Evolutionary conservation across 2,888 invertebrate species (phyloP).

Genomic region (Parelbella ahira): DNA sequence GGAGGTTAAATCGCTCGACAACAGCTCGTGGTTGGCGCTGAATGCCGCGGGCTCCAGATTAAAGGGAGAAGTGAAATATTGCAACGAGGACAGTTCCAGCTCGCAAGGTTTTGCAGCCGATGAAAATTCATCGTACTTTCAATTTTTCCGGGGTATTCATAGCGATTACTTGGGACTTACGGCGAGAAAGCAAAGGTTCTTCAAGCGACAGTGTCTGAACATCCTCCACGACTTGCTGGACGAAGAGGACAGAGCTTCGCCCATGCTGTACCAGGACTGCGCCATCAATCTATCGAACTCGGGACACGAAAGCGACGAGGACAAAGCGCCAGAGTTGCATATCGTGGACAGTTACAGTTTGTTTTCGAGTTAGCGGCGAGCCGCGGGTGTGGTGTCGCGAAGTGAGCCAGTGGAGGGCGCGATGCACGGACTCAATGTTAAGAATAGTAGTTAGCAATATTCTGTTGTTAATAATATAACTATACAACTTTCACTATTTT

Average conservation of each 20-base stretch:
- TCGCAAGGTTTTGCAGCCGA: slow-evolving; percentile 52
- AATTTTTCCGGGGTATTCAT: slow-evolving; percentile 67
- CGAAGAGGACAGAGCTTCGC: slow-evolving; percentile 44
- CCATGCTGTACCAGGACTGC: slow-evolving; percentile 22
- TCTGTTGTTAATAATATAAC: too few relatives aligned
- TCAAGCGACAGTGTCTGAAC: slow-evolving; percentile 57
- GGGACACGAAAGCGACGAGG: slow-evolving; percentile 32
- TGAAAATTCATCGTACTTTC: slow-evolving; percentile 62
- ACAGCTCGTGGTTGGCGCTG: slow-evolving; percentile 39
- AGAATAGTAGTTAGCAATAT: too few relatives aligned
- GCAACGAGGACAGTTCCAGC: slow-evolving; percentile 41
- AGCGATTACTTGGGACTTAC: slow-evolving; percentile 58
- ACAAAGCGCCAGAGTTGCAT: slow-evolving; percentile 29
- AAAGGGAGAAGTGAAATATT: slow-evolving; percentile 25
- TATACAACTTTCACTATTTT: too few relatives aligned
- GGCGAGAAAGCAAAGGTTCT: slow-evolving; percentile 48
- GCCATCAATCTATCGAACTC: slow-evolving; percentile 29
- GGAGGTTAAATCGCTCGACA: slow-evolving; percentile 42
- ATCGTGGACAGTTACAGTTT: slow-evolving; percentile 16
- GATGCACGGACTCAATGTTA: too few relatives aligned
- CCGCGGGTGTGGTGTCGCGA: too few relatives aligned
- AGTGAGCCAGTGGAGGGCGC: too few relatives aligned
- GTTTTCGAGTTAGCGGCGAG: too few relatives aligned
- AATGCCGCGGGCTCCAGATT: slow-evolving; percentile 19
- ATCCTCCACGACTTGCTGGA: slow-evolving; percentile 61